Percentiles rank a stretch among this genome's conserved stretches.
phyloP scores from a whole-genome alignment of 2,797 vertebrate genomes.

The Acrocephalus scirpaceus region DNA sequence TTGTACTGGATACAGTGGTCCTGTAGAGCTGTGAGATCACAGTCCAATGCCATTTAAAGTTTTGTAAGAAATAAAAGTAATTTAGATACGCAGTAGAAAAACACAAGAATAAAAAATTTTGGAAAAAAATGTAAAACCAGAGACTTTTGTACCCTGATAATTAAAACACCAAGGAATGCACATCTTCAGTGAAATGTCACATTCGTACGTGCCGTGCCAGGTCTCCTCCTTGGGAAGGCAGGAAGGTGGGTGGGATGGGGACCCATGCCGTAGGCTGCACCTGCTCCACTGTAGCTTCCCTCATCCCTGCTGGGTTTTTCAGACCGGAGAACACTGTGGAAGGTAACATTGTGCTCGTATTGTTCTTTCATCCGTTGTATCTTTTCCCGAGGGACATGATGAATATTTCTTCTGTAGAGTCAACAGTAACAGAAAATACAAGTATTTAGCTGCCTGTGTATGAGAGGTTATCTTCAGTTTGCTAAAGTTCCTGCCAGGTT shows the following conservation, averaged over 20 bases:
- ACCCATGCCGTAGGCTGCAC: neutral
- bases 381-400: conserved; percentile 74
- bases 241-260: neutral
- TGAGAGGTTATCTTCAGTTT: neutral
- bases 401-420: conserved; percentile 75
- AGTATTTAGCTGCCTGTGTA: neutral
- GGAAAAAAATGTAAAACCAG: conserved; percentile 8
- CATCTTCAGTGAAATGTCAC: neutral
- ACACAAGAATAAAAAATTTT: conserved; percentile 51
- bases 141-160: neutral
- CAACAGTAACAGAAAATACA: conserved; percentile 21
- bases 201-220: neutral
- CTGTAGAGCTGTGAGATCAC: neutral
- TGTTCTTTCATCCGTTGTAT: conserved; percentile 81
- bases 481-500: neutral
- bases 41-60: neutral
- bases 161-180: conserved; percentile 31
- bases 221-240: conserved; percentile 21
- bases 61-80: neutral
- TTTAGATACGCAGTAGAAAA: conserved; percentile 39
- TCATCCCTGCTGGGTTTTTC: conserved; percentile 66
- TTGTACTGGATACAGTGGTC: neutral
- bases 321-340: conserved; percentile 76
- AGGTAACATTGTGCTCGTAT: conserved; percentile 78
- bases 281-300: conserved; percentile 9